A percentile compares a stretch with the other conserved stretches of the same genome.
Conservation (phyloP, 2,113 vertebrate genomes). For the Pica pica region DNA sequence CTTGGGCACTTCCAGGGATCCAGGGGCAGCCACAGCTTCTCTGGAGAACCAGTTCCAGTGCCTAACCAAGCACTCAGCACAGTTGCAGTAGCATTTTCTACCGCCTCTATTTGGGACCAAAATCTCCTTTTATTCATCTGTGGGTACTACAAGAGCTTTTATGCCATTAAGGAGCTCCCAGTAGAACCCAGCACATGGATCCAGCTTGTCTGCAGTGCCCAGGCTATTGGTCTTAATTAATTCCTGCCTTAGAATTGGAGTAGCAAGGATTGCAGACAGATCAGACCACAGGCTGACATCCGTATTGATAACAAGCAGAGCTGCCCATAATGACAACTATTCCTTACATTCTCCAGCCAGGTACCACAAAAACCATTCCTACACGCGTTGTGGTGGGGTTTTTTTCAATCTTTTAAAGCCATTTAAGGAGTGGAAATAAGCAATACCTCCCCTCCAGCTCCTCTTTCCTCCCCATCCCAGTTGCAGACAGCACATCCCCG, state of each 20-base stretch:
- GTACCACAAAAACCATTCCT: neutral
- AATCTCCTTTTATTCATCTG: neutral
- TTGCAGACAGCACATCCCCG: accelerated
- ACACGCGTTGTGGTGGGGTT: neutral
- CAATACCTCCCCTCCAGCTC: neutral
- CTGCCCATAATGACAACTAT: neutral
- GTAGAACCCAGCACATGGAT: neutral
- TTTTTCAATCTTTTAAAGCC: neutral
- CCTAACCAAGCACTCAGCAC: accelerated
- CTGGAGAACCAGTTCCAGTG: neutral
- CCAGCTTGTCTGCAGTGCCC: neutral
- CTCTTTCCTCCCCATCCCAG: neutral
- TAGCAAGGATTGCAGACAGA: neutral
- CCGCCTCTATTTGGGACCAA: no score
- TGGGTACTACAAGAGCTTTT: neutral
- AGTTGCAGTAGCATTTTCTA: neutral
- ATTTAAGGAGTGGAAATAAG: neutral
- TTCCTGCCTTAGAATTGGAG: neutral
- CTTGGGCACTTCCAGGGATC: neutral
- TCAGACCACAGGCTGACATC: neutral
- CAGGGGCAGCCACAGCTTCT: neutral
- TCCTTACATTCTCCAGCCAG: neutral
- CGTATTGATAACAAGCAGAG: neutral
- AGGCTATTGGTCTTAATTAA: neutral
- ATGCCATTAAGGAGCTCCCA: neutral